phyloP scores from a whole-genome alignment of 2,888 invertebrate species.

The Erebia epiphron region DNA sequence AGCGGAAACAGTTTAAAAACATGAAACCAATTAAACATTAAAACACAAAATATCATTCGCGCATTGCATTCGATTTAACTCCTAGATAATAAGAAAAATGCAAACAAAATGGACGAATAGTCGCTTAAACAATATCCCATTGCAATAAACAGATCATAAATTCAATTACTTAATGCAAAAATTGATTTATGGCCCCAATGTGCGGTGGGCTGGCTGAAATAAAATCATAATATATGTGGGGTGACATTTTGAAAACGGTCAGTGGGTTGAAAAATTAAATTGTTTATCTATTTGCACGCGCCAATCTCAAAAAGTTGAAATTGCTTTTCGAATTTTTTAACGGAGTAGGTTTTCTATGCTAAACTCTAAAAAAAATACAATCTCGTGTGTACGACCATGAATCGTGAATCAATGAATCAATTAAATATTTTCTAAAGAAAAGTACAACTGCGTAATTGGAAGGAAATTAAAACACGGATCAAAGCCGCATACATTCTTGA shows the following conservation, averaged over 20 bases:
- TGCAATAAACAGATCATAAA: conserved; percentile 78
- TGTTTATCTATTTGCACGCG: neutral
- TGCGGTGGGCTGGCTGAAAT: conserved; percentile 61
- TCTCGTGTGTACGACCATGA: too few species aligned
- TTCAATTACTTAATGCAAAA: conserved; percentile 80
- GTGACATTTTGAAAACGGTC: conserved; percentile 10
- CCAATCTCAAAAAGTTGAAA: neutral
- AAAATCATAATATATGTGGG: conserved; percentile 60
- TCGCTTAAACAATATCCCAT: conserved; percentile 68
- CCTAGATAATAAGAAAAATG: conserved; percentile 27
- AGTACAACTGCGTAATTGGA: too few species aligned
- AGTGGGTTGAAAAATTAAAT: neutral
- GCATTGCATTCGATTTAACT: conserved; percentile 16
- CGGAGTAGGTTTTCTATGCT: too few species aligned
- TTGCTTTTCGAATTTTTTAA: too few species aligned
- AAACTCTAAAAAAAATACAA: too few species aligned
- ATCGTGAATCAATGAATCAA: too few species aligned
- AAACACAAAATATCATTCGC: conserved; percentile 2
- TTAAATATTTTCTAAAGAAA: too few species aligned
- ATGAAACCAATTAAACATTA: conserved; percentile 3
- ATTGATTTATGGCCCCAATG: conserved; percentile 66
- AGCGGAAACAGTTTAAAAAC: neutral
- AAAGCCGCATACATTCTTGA: too few species aligned
- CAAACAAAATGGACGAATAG: conserved; percentile 46
- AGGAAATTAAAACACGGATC: too few species aligned